These are phyloP conservation scores for Gerris buenoi DNA, from an alignment of 1,140 invertebrate species.

Conservation along the genomic window DNA sequence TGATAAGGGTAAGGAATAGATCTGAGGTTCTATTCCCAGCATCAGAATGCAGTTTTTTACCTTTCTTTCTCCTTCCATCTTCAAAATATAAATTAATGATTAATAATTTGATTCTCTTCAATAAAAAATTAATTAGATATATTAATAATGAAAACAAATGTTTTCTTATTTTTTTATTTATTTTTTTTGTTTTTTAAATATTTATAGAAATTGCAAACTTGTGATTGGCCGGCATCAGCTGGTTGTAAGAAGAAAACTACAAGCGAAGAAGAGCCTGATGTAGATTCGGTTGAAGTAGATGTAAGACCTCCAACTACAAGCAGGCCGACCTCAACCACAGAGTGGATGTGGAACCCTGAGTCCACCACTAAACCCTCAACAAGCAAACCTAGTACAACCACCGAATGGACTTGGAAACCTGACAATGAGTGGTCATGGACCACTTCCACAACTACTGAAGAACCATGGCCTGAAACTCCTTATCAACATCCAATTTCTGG, in stretches of 20 bases:
- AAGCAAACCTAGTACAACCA: constrained; percentile 26
- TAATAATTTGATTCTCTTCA: too few species aligned
- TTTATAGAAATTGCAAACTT: constrained; percentile 37
- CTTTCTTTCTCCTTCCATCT: too few species aligned
- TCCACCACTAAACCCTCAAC: constrained; percentile 20
- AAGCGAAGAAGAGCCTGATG: not conserved
- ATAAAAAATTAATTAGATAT: too few species aligned
- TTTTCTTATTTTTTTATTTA: too few species aligned
- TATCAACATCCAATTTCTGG: constrained; percentile 19
- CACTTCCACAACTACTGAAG: constrained; percentile 24
- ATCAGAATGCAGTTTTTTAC: too few species aligned
- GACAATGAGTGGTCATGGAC: constrained; percentile 21
- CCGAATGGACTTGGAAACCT: constrained; percentile 18
- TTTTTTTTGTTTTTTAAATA: constrained; percentile 11
- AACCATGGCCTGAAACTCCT: constrained; percentile 19
- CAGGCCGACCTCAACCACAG: not conserved
- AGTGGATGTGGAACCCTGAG: not conserved
- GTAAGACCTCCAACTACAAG: not conserved
- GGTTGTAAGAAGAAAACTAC: constrained; percentile 36
- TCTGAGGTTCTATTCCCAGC: too few species aligned
- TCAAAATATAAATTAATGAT: too few species aligned
- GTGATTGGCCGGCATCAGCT: constrained; percentile 62
- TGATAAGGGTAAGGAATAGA: too few species aligned
- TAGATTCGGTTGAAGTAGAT: constrained; percentile 12
- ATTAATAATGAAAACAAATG: too few species aligned